Evolutionary conservation across 2,797 vertebrate species (phyloP).

Genomic region (Adrianichthys oophorus): DNA sequence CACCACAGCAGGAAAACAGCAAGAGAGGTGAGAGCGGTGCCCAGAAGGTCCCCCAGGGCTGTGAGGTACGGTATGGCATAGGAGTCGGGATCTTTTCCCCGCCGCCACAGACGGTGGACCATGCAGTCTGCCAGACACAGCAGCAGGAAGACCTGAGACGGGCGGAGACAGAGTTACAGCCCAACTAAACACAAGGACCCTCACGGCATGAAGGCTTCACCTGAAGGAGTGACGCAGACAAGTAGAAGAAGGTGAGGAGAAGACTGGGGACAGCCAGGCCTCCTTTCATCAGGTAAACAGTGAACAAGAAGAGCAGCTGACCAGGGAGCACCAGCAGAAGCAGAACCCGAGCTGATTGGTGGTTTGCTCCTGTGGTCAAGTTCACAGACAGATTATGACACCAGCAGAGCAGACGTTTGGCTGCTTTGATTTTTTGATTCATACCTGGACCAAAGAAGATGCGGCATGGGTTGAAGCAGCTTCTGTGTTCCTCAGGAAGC

Average conservation of each 20-base stretch:
- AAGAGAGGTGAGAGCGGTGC: conserved; percentile 87
- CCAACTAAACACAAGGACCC: not conserved
- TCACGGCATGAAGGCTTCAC: conserved; percentile 64
- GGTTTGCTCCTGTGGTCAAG: conserved; percentile 81
- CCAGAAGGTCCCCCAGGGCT: conserved; percentile 90
- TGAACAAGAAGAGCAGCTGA: conserved; percentile 89
- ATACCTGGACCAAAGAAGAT: conserved; percentile 88
- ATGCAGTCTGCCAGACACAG: conserved; percentile 90
- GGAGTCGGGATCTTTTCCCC: conserved; percentile 90
- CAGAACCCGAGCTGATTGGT: conserved; percentile 89
- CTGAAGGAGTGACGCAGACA: conserved; percentile 89
- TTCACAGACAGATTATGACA: not conserved
- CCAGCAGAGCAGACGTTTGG: not conserved
- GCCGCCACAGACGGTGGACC: conserved; percentile 92
- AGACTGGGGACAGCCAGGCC: conserved; percentile 84
- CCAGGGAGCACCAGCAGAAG: conserved; percentile 90
- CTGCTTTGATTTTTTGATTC: not conserved
- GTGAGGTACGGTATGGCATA: conserved; percentile 96
- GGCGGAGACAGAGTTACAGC: conserved; percentile 8
- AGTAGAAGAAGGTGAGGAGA: conserved; percentile 83
- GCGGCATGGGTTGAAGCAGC: conserved; percentile 81
- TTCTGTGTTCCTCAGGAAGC: conserved; percentile 79
- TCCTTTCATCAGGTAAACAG: conserved; percentile 89
- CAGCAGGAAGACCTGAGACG: conserved; percentile 83
- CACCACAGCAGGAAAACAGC: conserved; percentile 88